Evolutionary conservation across 2,888 invertebrate species (phyloP), one percentile per base, ranked within the genome.

Genomic region (Nycteola revayana): DNA sequence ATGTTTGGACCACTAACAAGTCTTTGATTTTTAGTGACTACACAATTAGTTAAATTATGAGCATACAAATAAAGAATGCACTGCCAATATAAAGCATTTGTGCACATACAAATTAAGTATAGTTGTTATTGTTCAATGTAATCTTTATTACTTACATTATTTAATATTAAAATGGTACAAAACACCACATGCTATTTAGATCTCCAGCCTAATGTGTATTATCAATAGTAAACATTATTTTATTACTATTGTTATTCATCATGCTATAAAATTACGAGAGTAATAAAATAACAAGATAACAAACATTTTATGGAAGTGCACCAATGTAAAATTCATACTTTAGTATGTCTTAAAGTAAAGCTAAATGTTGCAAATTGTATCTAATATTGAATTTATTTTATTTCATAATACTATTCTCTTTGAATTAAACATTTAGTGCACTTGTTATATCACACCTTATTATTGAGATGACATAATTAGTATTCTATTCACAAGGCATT

Each of bases 1-100:
- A 65, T n/a, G 67, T 76, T 85, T 85, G 86, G 85, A 86, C 86
- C 85, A 77, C 81, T 68, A 71, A 70, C 61, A 82, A 83, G 81
- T 83, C 82, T 84, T 82, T 77, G 49, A 69, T 66, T 74, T 63
- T 72, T 60, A 53, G 32, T 55, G 55, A 54, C 45, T 59, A 50
- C 10, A 36, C 40, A 33, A 46, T 50, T 38, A 50, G 27, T 52
- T 57, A 52, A 50, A 42, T 46, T 41, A 43, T 58, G 50, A 50
- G 48, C 60, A 52, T 51, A 49, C 36, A 60, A 52, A 49, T 44
- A 39, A 41, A 51, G 49, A 44, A 39, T 52, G 49, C 49, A 50
- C 54, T 50, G 53, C 59, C 43, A 59, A 60, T 61, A 48, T 42
- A 56, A 53, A 64, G 55, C 58, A 56, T 57, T 63, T 62, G 62